A percentile compares a stretch with the other conserved stretches of the same genome.
Evolutionary conservation across 2,797 vertebrate species (phyloP).

Genomic region (Australoheros facetus): DNA sequence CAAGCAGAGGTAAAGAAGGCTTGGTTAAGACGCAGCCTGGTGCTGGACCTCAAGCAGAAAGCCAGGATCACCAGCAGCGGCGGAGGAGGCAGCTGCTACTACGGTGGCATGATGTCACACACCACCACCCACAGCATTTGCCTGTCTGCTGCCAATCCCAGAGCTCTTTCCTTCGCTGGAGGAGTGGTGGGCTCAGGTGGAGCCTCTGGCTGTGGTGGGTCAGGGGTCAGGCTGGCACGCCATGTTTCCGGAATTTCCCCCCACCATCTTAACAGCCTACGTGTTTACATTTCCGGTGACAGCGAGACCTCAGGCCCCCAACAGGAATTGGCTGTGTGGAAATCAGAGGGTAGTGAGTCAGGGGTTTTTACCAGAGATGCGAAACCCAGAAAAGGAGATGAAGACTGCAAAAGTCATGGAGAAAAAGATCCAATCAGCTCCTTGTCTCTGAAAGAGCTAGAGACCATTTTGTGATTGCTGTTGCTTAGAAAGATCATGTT

Average conservation of each 20-base stretch:
- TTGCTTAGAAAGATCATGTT: not conserved
- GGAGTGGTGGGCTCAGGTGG: slow-evolving; percentile 37
- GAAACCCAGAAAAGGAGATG: slow-evolving; percentile 20
- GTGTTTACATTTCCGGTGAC: slow-evolving; percentile 54
- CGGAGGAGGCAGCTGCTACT: slow-evolving; percentile 83
- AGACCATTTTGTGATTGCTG: slow-evolving; percentile 75
- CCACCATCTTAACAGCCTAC: slow-evolving; percentile 56
- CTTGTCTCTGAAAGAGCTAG: slow-evolving; percentile 72
- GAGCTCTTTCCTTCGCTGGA: slow-evolving; percentile 57
- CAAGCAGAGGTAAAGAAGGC: slow-evolving; percentile 86
- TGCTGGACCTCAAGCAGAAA: slow-evolving; percentile 84
- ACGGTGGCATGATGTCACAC: slow-evolving; percentile 85
- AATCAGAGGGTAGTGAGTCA: slow-evolving; percentile 17
- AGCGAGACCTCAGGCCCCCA: slow-evolving; percentile 36
- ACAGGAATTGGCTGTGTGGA: slow-evolving; percentile 37
- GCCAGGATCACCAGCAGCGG: slow-evolving; percentile 82
- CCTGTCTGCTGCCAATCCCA: slow-evolving; percentile 70
- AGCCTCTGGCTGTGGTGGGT: slow-evolving; percentile 9
- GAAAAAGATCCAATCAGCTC: slow-evolving; percentile 50
- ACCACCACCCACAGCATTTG: slow-evolving; percentile 84
- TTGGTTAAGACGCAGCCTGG: slow-evolving; percentile 82
- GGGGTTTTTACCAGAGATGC: slow-evolving; percentile 31
- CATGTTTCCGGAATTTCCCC: slow-evolving; percentile 37
- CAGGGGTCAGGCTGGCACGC: slow-evolving; percentile 48
- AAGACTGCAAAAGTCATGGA: slow-evolving; percentile 22